phyloP scores from a whole-genome alignment of 2,888 invertebrate species.

The Acanthosepion pharaonis region DNA sequence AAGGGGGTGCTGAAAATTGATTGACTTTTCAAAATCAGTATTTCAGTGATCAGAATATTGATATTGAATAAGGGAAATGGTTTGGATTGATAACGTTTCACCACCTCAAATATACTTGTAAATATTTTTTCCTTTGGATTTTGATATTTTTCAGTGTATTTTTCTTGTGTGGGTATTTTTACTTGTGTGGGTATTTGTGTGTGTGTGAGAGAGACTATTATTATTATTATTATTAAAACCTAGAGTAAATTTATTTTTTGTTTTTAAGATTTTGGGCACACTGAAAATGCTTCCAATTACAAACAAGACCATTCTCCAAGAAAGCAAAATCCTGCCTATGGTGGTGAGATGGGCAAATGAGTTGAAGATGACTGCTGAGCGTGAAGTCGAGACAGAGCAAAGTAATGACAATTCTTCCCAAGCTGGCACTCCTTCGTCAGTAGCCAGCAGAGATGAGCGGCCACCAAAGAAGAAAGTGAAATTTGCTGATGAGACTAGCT shows the following conservation, averaged over 20 bases:
- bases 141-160: no score
- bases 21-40: no score
- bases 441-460: slow-evolving; percentile 56
- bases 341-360: slow-evolving; percentile 86
- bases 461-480: slow-evolving; percentile 64
- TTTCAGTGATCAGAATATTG: no score
- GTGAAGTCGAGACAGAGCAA: slow-evolving; percentile 45
- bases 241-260: slow-evolving; percentile 40
- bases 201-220: no score
- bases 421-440: slow-evolving; percentile 52
- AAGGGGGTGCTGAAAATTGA: no score
- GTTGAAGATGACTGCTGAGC: slow-evolving; percentile 50
- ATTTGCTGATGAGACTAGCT: slow-evolving; percentile 67
- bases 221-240: no score
- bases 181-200: no score
- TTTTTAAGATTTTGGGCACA: slow-evolving; percentile 82
- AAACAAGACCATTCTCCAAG: slow-evolving; percentile 92
- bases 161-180: no score
- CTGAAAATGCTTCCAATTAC: slow-evolving; percentile 90
- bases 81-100: no score
- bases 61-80: no score
- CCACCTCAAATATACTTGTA: no score
- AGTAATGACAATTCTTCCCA: slow-evolving; percentile 48
- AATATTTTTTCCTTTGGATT: no score
- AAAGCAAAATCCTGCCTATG: slow-evolving; percentile 89